Percentiles rank a stretch among this genome's conserved stretches.
Evolutionary conservation across 1,140 invertebrate genomes (phyloP).

Genomic region (Chymomyza costata): DNA sequence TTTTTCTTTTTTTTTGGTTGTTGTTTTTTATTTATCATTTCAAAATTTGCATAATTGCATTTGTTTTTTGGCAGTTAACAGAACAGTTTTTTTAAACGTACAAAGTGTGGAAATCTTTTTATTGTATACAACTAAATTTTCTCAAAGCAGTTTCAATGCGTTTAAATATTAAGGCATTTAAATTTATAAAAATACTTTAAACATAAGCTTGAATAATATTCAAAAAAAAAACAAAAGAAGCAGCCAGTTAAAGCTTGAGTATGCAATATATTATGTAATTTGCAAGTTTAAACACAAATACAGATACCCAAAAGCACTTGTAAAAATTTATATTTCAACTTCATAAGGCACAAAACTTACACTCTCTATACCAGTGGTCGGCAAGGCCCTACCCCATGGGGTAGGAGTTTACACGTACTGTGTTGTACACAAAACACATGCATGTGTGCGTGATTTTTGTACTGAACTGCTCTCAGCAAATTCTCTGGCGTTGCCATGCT

Average conservation of each 20-base stretch:
- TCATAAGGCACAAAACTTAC: too few relatives aligned
- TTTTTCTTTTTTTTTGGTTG: conserved; percentile 38
- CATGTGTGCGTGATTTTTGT: too few relatives aligned
- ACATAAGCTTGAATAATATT: too few relatives aligned
- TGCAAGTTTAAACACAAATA: conserved; percentile 49
- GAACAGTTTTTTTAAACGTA: conserved; percentile 28
- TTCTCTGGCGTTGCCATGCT: too few relatives aligned
- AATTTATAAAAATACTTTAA: conserved; percentile 12
- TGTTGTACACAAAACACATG: conserved; percentile 24
- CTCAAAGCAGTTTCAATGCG: conserved; percentile 10
- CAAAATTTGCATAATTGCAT: conserved; percentile 34
- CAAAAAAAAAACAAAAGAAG: conserved; percentile 9
- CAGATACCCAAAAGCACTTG: conserved; percentile 16
- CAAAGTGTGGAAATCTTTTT: conserved; percentile 43
- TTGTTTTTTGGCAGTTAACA: conserved; percentile 16
- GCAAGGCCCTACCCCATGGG: too few relatives aligned
- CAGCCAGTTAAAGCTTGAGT: conserved; percentile 24
- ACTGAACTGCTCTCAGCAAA: too few relatives aligned
- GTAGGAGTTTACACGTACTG: too few relatives aligned
- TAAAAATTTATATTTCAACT: too few relatives aligned
- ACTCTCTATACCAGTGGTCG: too few relatives aligned
- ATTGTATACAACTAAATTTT: conserved; percentile 9
- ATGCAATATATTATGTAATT: conserved; percentile 55
- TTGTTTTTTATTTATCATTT: conserved; percentile 35
- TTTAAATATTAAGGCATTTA: too few relatives aligned